Evolutionary conservation across 2,797 vertebrate species (phyloP).

Genomic region (Sebastes melanostomus): DNA sequence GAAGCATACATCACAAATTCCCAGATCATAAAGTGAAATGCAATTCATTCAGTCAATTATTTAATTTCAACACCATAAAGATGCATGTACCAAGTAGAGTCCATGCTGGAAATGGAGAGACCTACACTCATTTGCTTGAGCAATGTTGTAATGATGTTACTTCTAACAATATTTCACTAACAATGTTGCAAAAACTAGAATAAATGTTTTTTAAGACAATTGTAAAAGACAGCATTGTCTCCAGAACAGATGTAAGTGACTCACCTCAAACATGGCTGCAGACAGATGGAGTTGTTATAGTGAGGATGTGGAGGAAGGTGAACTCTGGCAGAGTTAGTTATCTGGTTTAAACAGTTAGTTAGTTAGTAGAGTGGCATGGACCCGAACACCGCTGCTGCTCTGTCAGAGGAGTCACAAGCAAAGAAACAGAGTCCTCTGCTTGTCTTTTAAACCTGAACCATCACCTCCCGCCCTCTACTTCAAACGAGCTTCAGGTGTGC

Average conservation of each 20-base stretch:
- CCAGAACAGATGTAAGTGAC: neutral
- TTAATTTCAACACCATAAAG: neutral
- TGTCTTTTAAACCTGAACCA: constrained; percentile 51
- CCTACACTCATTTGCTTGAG: neutral
- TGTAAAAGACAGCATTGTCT: neutral
- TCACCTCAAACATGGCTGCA: constrained; percentile 74
- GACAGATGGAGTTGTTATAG: neutral
- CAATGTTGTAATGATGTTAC: neutral
- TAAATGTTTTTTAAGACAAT: neutral
- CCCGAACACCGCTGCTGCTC: neutral
- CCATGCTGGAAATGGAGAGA: neutral
- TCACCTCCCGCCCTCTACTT: constrained; percentile 43
- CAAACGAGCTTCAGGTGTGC: constrained; percentile 75
- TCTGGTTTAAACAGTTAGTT: neutral
- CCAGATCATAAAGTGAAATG: neutral
- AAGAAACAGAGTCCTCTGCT: fast-evolving
- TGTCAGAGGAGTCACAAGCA: constrained; percentile 4
- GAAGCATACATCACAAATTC: neutral
- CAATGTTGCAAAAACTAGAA: neutral
- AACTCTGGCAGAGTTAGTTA: neutral
- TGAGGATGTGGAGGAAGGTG: neutral
- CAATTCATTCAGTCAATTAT: neutral
- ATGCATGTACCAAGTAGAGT: neutral
- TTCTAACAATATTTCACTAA: too few relatives aligned
- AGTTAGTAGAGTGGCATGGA: neutral